These are phyloP conservation scores for Mixornis gularis DNA, from an alignment of 2,113 vertebrate genomes.

Conservation along the genomic window DNA sequence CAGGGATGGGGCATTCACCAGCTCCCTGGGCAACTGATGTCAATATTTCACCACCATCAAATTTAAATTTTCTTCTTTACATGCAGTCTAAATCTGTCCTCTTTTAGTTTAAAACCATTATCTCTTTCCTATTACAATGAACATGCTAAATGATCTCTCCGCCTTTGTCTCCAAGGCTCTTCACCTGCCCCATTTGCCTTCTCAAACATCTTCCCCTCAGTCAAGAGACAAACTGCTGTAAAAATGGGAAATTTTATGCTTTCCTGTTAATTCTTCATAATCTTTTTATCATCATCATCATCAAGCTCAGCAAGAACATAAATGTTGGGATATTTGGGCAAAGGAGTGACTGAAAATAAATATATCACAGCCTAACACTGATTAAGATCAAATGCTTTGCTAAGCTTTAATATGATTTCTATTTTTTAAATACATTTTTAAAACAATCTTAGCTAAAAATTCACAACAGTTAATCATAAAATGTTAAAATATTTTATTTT, in stretches of 20 bases:
- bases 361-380: neutral
- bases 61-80: neutral
- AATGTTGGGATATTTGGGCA: neutral
- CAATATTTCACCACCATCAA: neutral
- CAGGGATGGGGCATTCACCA: neutral
- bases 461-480: neutral
- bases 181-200: neutral
- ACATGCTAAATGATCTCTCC: neutral
- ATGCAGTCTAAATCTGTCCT: neutral
- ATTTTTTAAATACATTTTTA: neutral
- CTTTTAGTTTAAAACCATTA: neutral
- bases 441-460: neutral
- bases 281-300: neutral
- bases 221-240: neutral
- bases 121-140: neutral
- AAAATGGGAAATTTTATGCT: neutral
- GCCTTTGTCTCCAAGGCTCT: neutral
- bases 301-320: neutral
- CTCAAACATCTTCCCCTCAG: neutral
- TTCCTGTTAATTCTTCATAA: neutral
- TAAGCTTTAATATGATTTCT: neutral
- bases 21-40: rapidly evolving
- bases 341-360: neutral
- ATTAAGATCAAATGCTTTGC: neutral
- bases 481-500: neutral